phyloP scores from a whole-genome alignment of 1,140 invertebrate species.

The Campoletis sonorensis region DNA sequence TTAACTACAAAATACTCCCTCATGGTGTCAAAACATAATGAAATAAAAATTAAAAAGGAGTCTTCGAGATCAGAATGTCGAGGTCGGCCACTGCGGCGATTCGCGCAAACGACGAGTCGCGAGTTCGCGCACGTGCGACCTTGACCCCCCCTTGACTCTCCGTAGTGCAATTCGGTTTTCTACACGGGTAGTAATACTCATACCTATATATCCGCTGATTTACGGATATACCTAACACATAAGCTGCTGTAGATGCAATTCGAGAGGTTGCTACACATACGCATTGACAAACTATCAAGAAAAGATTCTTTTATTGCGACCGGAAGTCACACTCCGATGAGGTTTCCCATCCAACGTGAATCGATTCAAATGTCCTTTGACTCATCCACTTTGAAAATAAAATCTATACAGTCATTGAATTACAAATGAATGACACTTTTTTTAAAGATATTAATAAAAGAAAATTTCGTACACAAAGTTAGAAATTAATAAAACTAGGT shows the following conservation, averaged over 20 bases:
- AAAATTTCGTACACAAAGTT: no score
- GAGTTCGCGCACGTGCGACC: slow-evolving; percentile 48
- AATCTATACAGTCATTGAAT: no score
- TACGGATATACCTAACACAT: background rate
- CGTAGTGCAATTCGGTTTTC: slow-evolving; percentile 17
- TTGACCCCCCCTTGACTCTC: slow-evolving; percentile 47
- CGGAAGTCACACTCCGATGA: background rate
- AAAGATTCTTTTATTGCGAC: background rate
- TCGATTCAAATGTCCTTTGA: no score
- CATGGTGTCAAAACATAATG: background rate
- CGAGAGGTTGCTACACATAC: background rate
- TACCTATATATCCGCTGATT: background rate
- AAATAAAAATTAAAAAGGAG: background rate
- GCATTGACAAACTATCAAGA: background rate
- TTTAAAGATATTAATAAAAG: no score
- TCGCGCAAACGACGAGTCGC: slow-evolving; percentile 38
- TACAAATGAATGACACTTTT: no score
- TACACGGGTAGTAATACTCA: background rate
- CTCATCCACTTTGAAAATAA: no score
- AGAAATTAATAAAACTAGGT: no score
- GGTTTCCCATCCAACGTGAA: background rate
- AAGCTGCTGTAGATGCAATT: background rate
- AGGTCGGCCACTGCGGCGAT: slow-evolving; percentile 58
- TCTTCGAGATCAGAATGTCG: slow-evolving; percentile 61
- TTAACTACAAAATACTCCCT: background rate